phyloP scores from a whole-genome alignment of 2,113 vertebrate genomes.

The Lycaon pictus region DNA sequence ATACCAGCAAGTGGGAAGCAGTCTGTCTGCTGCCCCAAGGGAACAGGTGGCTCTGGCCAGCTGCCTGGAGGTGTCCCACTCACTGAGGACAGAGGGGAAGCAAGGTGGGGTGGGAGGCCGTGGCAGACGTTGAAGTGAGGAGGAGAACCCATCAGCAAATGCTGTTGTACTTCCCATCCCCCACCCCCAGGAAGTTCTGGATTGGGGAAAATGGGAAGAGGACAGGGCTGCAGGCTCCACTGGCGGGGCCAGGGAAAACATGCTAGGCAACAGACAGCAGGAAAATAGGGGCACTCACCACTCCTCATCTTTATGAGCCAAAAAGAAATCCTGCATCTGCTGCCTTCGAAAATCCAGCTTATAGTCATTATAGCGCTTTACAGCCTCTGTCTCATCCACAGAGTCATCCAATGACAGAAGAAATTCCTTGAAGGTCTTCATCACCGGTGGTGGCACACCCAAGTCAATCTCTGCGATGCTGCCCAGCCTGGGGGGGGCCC shows the following conservation, averaged over 20 bases:
- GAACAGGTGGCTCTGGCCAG: conserved; percentile 71
- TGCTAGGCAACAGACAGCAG: conserved; percentile 33
- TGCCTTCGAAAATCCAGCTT: conserved; percentile 96
- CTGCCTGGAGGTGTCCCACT: conserved; percentile 73
- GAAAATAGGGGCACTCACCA: conserved; percentile 89
- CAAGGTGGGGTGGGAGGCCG: conserved; percentile 19
- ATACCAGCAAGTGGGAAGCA: conserved; percentile 59
- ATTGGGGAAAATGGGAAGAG: conserved; percentile 50
- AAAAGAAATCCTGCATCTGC: conserved; percentile 98
- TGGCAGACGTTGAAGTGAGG: conserved; percentile 58
- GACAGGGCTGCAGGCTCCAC: conserved; percentile 65
- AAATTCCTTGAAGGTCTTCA: conserved; percentile 97
- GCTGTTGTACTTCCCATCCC: conserved; percentile 67
- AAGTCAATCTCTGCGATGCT: conserved; percentile 95
- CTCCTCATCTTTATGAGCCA: conserved; percentile 97
- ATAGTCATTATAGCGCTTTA: conserved; percentile 96
- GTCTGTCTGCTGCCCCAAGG: conserved; percentile 65
- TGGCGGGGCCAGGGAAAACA: conserved; percentile 56
- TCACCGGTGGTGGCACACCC: conserved; percentile 92
- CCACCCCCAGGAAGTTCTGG: conserved; percentile 70
- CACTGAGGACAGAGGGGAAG: conserved; percentile 60
- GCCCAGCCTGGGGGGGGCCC: conserved; percentile 88
- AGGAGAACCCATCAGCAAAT: conserved; percentile 75
- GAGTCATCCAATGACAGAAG: conserved; percentile 94
- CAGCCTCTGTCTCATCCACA: conserved; percentile 95